Conservation (phyloP, 2,113 vertebrate species). For the Urocitellus parryii region DNA sequence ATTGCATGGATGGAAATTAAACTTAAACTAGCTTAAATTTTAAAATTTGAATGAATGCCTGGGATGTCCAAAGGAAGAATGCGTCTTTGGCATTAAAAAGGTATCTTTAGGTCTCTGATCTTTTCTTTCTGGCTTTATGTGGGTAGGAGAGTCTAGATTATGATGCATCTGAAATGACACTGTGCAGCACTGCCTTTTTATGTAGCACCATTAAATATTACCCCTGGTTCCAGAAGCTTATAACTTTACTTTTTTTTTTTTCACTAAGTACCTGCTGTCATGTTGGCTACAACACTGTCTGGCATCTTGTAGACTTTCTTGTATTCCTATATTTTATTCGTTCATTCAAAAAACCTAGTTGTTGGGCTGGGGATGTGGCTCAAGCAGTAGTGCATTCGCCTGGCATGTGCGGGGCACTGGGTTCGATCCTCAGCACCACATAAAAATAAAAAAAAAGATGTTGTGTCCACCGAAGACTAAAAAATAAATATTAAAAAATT, state of each 20-base stretch:
- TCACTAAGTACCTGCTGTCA: conserved; percentile 38
- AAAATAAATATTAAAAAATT: no score
- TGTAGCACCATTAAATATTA: neutral
- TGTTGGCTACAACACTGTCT: neutral
- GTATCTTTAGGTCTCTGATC: neutral
- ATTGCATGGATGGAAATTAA: conserved; percentile 13
- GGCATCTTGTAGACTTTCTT: neutral
- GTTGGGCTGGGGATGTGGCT: no score
- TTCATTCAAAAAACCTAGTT: conserved; percentile 7
- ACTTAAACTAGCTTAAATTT: conserved; percentile 44
- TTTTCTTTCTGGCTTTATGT: conserved; percentile 23
- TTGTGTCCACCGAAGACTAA: no score
- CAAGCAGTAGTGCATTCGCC: no score
- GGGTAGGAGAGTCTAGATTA: conserved; percentile 37
- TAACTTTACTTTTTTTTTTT: conserved; percentile 9
- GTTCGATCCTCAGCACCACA: no score
- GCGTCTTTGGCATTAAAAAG: conserved; percentile 39
- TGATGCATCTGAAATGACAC: neutral
- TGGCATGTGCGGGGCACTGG: no score
- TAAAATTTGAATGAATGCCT: neutral
- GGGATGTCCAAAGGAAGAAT: conserved; percentile 22
- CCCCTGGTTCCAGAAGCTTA: conserved; percentile 22
- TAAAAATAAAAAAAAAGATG: no score
- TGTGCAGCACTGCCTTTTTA: neutral
- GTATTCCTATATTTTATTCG: neutral